Base-by-base conservation (phyloP, 2,888 invertebrate genomes). In the Agonopterix heracliana region DNA sequence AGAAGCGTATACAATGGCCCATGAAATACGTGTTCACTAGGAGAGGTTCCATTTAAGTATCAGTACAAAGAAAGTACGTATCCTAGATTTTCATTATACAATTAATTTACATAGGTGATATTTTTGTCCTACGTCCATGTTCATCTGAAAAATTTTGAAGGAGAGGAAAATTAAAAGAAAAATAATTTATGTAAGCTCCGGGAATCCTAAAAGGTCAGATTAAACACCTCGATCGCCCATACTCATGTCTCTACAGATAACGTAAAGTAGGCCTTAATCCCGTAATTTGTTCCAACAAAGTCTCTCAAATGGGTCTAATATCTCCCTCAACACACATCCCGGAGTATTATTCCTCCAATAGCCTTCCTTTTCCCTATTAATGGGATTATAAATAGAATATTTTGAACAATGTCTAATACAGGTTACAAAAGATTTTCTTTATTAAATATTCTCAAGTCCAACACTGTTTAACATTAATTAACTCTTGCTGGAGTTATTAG, bases 211-310 rank as follows among this genome's bases (percentile, higher is more conserved):
- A 26, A 26, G 26, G 26, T 26, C 26, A 26, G 26, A 26, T 26
- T 26, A 26, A 26, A 26, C 26, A 26, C 38, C 38, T 45, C 44
- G 40, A 45, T 41, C 44, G 47, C 51, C 49, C 47, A 51, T 44
- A n/a, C 45, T 49, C 50, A 40, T 49, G 43, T 52, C 41, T 43
- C 53, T 34, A 41, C 40, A 45, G 47, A 51, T 48, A 45, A 48
- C 55, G 49, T 51, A 55, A 48, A 51, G 47, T 34, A 12, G n/a
- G 49, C 17, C 45, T 44, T 55, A 55, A 55, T 53, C 53, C 51
- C 45, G 51, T 53, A 52, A 55, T 55, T 55, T 55, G 54, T 51
- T 49, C 51, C 46, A 50, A 54, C 55, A 55, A 55, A 54, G 53
- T 47, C 45, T 45, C 51, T 47, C 49, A 35, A 47, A 49, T 47